Evolutionary conservation across 2,113 vertebrate species (phyloP).

Genomic region (Plecotus auritus): DNA sequence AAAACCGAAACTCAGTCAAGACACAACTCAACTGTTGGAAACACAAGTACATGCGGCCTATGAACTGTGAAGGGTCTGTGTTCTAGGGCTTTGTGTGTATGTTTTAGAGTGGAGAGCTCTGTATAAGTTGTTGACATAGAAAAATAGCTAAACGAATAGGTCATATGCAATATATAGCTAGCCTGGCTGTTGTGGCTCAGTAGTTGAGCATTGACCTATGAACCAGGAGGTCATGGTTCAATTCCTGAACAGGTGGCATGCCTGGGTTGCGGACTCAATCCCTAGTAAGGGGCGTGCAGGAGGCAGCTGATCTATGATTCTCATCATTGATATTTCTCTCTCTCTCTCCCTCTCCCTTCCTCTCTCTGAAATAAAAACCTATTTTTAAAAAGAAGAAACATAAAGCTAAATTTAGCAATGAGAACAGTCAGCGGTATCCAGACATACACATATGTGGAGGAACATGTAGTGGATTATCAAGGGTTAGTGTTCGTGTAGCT

Average conservation of each 20-base stretch:
- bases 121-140: not conserved
- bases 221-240: no score
- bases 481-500: accelerated
- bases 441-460: not conserved
- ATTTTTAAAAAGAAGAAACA: no score
- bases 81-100: not conserved
- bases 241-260: no score
- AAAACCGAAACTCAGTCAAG: not conserved
- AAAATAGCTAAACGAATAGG: not conserved
- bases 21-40: not conserved
- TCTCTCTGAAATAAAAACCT: no score
- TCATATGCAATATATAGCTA: not conserved
- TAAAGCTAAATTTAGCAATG: not conserved
- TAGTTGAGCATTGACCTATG: no score
- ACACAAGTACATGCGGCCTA: not conserved
- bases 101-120: not conserved
- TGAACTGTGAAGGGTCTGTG: not conserved
- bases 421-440: not conserved
- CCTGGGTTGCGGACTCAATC: no score
- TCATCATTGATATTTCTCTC: no score
- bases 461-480: not conserved
- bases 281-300: no score
- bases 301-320: no score
- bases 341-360: no score
- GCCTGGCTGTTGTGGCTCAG: no score